These are phyloP conservation scores for Chloromyia formosa DNA, from an alignment of 2,888 invertebrate genomes.

Conservation along the genomic window DNA sequence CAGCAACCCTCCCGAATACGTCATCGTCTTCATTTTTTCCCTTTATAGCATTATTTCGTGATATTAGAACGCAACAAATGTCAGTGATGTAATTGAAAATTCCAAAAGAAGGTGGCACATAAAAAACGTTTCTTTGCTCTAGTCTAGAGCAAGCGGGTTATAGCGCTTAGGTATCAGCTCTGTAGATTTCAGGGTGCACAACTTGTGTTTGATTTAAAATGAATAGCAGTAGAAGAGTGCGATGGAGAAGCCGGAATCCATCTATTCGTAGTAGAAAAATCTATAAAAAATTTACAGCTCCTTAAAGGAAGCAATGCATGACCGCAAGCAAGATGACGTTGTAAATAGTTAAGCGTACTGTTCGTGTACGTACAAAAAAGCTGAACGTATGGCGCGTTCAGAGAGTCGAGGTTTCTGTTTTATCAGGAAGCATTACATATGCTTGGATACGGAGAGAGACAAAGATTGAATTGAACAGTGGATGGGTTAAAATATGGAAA, in stretches of 20 bases:
- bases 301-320: constrained; percentile 40
- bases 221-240: not conserved
- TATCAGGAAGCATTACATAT: not conserved
- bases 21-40: not conserved
- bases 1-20: not conserved
- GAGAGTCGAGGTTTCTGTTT: constrained; percentile 23
- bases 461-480: not conserved
- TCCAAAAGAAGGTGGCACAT: constrained; percentile 39
- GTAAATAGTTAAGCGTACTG: constrained; percentile 39
- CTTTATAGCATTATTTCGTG: constrained; percentile 36
- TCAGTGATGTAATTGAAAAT: constrained; percentile 43
- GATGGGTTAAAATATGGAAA: no score
- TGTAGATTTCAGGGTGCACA: not conserved
- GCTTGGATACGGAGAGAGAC: no score
- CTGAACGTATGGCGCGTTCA: not conserved
- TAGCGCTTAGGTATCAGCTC: not conserved
- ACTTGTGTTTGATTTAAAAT: not conserved
- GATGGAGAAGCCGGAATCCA: not conserved
- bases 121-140: constrained; percentile 21
- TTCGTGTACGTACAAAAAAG: constrained; percentile 26
- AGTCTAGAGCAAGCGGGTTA: not conserved
- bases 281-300: constrained; percentile 41
- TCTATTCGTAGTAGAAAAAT: constrained; percentile 30
- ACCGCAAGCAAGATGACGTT: constrained; percentile 39
- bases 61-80: constrained; percentile 44